These are phyloP conservation scores for Athrips mouffetella DNA, from an alignment of 2,888 invertebrate species.

Conservation along the genomic window DNA sequence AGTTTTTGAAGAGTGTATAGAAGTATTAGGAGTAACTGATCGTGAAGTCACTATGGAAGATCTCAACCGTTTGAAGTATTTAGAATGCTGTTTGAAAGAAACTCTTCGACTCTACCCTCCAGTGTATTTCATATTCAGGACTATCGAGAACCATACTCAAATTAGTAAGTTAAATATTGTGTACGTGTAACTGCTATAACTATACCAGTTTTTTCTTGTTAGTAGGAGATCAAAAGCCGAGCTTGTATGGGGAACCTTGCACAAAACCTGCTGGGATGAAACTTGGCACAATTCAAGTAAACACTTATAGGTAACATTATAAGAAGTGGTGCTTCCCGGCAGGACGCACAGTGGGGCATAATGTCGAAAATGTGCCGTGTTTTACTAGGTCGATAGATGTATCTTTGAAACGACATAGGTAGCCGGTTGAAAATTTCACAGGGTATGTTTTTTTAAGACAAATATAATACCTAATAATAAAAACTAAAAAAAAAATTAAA, in stretches of 20 bases:
- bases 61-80: constrained; percentile 80
- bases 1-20: constrained; percentile 78
- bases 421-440: background rate
- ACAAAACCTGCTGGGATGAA: too few species aligned
- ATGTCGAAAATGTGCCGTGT: too few species aligned
- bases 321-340: too few species aligned
- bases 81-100: constrained; percentile 85
- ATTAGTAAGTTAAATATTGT: constrained; percentile 64
- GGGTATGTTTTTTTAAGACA: background rate
- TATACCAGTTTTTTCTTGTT: background rate
- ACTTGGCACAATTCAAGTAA: too few species aligned
- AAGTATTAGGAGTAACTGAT: constrained; percentile 80
- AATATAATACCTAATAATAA: too few species aligned
- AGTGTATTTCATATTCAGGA: constrained; percentile 81
- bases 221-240: background rate
- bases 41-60: constrained; percentile 79
- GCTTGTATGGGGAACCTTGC: too few species aligned
- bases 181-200: background rate
- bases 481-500: too few species aligned
- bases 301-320: too few species aligned
- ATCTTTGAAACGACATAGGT: background rate
- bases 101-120: constrained; percentile 82
- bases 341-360: too few species aligned
- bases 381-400: too few species aligned
- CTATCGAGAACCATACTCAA: constrained; percentile 72